Percentiles rank a stretch among this genome's conserved stretches.
Evolutionary conservation across 2,888 invertebrate genomes (phyloP).

Genomic region (Dasysyrphus tricinctus): DNA sequence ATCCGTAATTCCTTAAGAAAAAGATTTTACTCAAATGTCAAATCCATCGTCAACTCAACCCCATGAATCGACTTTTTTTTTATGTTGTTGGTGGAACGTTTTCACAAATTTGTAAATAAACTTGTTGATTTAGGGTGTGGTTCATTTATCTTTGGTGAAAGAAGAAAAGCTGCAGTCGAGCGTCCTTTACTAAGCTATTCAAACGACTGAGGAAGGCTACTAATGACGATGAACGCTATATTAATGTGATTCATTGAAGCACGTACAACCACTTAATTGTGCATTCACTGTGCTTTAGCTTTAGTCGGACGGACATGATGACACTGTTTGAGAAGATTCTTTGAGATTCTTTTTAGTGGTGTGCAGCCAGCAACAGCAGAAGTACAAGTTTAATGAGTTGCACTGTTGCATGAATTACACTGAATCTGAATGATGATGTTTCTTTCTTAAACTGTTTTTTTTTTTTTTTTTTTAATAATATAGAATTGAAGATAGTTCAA

Average conservation of each 20-base stretch:
- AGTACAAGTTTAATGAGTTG: slow-evolving; percentile 44
- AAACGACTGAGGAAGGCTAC: slow-evolving; percentile 11
- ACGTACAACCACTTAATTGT: slow-evolving; percentile 69
- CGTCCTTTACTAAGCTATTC: slow-evolving; percentile 40
- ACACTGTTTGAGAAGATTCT: not conserved
- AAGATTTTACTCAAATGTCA: not conserved
- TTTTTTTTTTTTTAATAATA: not conserved
- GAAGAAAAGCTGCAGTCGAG: not conserved
- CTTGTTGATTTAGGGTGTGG: slow-evolving; percentile 43
- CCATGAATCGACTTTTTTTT: slow-evolving; percentile 4
- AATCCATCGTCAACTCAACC: not conserved
- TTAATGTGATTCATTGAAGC: slow-evolving; percentile 64
- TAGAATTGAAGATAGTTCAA: slow-evolving; percentile 30
- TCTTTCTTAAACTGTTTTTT: slow-evolving; percentile 4
- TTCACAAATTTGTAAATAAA: slow-evolving; percentile 51
- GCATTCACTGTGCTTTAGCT: slow-evolving; percentile 62
- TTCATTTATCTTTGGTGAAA: not conserved
- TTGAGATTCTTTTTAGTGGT: not conserved
- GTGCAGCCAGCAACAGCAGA: slow-evolving; percentile 6
- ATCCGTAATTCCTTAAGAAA: not conserved
- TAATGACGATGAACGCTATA: slow-evolving; percentile 22
- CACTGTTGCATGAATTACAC: slow-evolving; percentile 43
- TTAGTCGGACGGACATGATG: slow-evolving; percentile 31
- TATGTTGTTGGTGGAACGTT: slow-evolving; percentile 27
- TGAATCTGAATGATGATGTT: not conserved